Conservation (phyloP, 2,888 invertebrate genomes). For the Spisula subtruncata region DNA sequence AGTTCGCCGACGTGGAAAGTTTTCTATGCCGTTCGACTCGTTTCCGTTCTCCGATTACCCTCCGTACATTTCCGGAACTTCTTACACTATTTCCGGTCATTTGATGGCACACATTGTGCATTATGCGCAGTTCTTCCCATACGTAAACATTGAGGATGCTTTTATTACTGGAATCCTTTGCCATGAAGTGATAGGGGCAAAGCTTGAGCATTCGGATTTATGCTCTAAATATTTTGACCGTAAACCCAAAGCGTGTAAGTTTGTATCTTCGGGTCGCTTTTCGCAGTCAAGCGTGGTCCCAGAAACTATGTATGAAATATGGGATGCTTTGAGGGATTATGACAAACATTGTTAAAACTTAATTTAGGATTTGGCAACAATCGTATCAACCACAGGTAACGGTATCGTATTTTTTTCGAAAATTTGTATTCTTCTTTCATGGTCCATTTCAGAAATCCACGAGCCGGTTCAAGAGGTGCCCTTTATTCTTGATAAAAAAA, state of each 20-base stretch:
- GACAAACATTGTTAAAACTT: background rate
- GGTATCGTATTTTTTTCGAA: too few species aligned
- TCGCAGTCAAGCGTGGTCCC: background rate
- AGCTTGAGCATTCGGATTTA: background rate
- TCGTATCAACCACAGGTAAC: too few species aligned
- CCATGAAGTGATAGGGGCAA: conserved; percentile 22
- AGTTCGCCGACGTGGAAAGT: conserved; percentile 62
- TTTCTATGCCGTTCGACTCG: conserved; percentile 59
- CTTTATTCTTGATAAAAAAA: too few species aligned
- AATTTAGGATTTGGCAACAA: too few species aligned
- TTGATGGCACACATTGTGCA: conserved; percentile 62
- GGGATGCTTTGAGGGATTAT: background rate
- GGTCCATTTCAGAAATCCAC: too few species aligned
- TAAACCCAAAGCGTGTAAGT: conserved; percentile 5
- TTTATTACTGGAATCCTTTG: conserved; percentile 79
- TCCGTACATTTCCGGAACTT: conserved; percentile 72
- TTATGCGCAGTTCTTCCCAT: conserved; percentile 67
- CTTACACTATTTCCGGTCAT: conserved; percentile 71
- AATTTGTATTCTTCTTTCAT: too few species aligned
- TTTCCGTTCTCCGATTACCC: conserved; percentile 72
- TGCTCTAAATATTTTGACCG: background rate
- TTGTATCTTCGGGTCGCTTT: background rate
- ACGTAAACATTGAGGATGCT: conserved; percentile 78
- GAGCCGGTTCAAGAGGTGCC: too few species aligned
- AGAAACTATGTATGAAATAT: background rate